These are phyloP conservation scores for Python bivittatus DNA, from an alignment of 2,113 vertebrate genomes.

Conservation along the genomic window DNA sequence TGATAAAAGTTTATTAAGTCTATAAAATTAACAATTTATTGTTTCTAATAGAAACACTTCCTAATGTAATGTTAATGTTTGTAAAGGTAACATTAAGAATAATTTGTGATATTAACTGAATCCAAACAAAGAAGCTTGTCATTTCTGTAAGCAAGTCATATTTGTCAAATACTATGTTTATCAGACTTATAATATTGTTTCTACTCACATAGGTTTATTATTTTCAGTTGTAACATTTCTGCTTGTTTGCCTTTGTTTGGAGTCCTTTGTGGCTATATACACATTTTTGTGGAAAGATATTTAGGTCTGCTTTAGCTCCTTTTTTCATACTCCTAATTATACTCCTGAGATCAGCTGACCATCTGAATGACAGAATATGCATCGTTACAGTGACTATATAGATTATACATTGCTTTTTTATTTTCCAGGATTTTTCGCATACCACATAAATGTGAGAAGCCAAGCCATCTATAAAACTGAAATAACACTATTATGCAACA, in stretches of 20 bases:
- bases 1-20: too few species aligned
- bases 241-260: not conserved
- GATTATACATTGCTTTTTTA: not conserved
- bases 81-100: slow-evolving; percentile 4
- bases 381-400: not conserved
- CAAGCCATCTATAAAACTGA: not conserved
- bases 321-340: not conserved
- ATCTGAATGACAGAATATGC: not conserved
- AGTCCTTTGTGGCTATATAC: not conserved
- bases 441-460: not conserved
- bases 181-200: not conserved
- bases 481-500: too few species aligned
- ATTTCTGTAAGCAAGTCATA: slow-evolving; percentile 17
- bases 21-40: too few species aligned
- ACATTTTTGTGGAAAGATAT: not conserved
- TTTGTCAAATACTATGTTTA: not conserved
- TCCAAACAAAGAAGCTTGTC: slow-evolving; percentile 2
- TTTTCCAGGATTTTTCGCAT: not conserved
- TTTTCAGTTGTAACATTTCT: not conserved
- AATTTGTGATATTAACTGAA: slow-evolving; percentile 5
- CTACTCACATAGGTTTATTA: slow-evolving; percentile 1
- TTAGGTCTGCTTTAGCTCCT: not conserved
- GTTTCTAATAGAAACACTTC: slow-evolving; percentile 28
- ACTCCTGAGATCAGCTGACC: not conserved
- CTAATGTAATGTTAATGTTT: slow-evolving; percentile 4